A percentile compares a stretch with the other conserved stretches of the same genome.
Conservation (phyloP, 2,888 invertebrate species). For the Ecliptopera silaceata region DNA sequence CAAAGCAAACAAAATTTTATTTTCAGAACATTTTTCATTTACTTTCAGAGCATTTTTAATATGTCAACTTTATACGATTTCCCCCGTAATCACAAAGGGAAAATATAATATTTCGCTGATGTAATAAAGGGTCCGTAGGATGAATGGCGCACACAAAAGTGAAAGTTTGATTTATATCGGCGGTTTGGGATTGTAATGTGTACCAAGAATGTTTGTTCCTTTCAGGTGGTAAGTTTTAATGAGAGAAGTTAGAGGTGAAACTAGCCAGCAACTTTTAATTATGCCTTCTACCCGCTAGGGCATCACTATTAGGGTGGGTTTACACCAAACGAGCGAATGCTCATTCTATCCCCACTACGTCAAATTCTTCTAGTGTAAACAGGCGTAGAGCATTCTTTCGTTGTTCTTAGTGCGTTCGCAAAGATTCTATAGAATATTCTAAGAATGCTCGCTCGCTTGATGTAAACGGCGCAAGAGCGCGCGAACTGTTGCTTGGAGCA, state of each 20-base stretch:
- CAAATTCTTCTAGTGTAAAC: no score
- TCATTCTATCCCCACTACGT: no score
- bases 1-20: constrained; percentile 37
- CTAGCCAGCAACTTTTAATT: constrained; percentile 76
- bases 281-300: constrained; percentile 62
- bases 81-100: constrained; percentile 30
- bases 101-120: constrained; percentile 32
- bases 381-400: no score
- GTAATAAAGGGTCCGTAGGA: constrained; percentile 32
- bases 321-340: no score
- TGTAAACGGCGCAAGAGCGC: no score
- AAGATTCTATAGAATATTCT: no score
- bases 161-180: constrained; percentile 48
- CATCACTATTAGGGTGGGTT: no score
- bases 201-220: constrained; percentile 68
- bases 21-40: constrained; percentile 36
- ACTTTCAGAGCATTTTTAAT: constrained; percentile 37
- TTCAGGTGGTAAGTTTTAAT: constrained; percentile 76
- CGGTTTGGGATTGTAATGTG: constrained; percentile 53
- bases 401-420: no score
- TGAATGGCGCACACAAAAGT: constrained; percentile 28
- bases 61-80: constrained; percentile 35
- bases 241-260: constrained; percentile 73
- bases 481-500: no score
- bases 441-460: no score